Conservation (phyloP, 2,113 vertebrate genomes). For the Epinephelus lanceolatus region DNA sequence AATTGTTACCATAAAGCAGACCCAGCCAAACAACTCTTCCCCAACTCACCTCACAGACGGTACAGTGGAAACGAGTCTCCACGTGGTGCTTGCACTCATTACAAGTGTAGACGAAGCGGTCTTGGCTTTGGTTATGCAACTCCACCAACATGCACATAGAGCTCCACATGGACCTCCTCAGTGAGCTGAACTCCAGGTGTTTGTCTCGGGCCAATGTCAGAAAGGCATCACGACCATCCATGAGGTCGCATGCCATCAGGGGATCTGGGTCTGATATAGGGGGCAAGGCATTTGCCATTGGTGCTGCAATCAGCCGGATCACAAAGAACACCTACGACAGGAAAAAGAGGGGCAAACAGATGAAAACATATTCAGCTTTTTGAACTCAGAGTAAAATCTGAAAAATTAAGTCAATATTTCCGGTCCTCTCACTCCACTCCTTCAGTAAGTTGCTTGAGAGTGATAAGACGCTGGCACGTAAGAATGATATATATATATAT, state of each 20-base stretch:
- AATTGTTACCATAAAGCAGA: not conserved
- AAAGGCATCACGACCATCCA: conserved; percentile 98
- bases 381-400: not conserved
- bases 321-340: conserved; percentile 95
- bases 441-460: not conserved
- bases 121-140: conserved; percentile 97
- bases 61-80: conserved; percentile 98
- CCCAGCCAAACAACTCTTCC: not conserved
- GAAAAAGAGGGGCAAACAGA: not conserved
- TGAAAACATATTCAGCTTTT: not conserved
- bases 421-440: not conserved
- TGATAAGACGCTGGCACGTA: not conserved
- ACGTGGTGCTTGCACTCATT: conserved; percentile 99
- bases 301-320: conserved; percentile 93
- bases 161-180: conserved; percentile 95
- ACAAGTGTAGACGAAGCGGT: conserved; percentile 98
- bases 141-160: conserved; percentile 99
- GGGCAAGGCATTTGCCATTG: conserved; percentile 93
- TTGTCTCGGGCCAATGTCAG: conserved; percentile 97
- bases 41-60: conserved; percentile 94
- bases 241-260: conserved; percentile 96
- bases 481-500: too few species aligned
- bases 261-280: conserved; percentile 94
- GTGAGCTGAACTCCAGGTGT: conserved; percentile 96
- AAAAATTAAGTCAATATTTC: not conserved